Percentiles rank a stretch among this genome's conserved stretches.
Conservation (phyloP, 2,113 vertebrate species). For the Lophotis ruficrista region DNA sequence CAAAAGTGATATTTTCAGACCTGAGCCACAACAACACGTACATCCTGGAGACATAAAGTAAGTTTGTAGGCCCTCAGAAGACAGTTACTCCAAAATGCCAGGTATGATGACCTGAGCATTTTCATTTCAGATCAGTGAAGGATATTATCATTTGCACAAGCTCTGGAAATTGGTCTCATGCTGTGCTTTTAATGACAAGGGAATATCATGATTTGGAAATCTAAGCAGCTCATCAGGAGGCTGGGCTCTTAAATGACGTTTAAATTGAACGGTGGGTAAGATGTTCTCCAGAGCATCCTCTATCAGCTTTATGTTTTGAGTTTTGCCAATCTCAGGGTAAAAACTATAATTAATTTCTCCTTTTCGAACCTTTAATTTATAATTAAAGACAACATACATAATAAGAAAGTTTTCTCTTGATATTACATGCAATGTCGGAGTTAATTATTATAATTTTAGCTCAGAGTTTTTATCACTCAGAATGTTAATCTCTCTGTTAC, state of each 20-base stretch:
- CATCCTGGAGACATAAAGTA: background rate
- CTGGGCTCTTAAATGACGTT: constrained; percentile 28
- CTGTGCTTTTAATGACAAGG: constrained; percentile 29
- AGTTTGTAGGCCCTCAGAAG: background rate
- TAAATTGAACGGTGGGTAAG: constrained; percentile 32
- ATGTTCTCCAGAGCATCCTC: constrained; percentile 24
- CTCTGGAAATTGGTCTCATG: background rate
- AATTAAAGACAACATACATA: constrained; percentile 63
- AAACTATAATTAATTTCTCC: constrained; percentile 60
- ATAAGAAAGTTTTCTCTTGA: constrained; percentile 64
- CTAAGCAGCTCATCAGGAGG: constrained; percentile 31
- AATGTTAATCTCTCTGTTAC: constrained; percentile 42
- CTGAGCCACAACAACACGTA: background rate
- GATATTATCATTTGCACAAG: background rate
- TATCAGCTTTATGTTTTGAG: constrained; percentile 43
- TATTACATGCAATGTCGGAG: constrained; percentile 41
- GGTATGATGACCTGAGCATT: background rate
- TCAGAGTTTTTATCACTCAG: constrained; percentile 6
- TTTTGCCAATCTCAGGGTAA: constrained; percentile 33
- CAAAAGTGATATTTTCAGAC: background rate
- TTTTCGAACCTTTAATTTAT: constrained; percentile 57
- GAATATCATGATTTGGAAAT: background rate
- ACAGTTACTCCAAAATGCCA: background rate
- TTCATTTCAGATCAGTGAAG: background rate
- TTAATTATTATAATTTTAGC: constrained; percentile 65